Evolutionary conservation across 1,140 invertebrate species (phyloP), one percentile per base, ranked within the genome.

Genomic region (Sycophaga agraensis): DNA sequence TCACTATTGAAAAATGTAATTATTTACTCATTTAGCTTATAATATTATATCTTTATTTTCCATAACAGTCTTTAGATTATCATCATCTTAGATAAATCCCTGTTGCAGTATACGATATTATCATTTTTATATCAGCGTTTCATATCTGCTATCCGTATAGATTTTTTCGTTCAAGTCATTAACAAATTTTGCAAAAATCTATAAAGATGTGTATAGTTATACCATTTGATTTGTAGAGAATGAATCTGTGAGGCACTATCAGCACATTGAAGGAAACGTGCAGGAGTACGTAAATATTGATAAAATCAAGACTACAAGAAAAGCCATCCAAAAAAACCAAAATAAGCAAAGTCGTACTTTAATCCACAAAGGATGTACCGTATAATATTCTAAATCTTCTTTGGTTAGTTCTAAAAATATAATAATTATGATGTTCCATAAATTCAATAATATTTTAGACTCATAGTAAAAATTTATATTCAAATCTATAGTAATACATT

Each of bases 291-390:
- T 66, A 11, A 71, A 55, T 31, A 74, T 61, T 22, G 59, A 70
- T 31, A 69, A 21, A n/a, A 70, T 14, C 12, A 74, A 53, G 17
- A 70, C 68, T 6, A 66, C 21, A 37, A 70, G 35, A 11, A 76
- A 67, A 9, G 61, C 49, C 1, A 45, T 31, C 74, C 74, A 76
- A 28, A 76, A 69, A n/a, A 57, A 59, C 74, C 74, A 76, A 56
- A 76, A 76, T 35, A 76, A 53, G 57, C 59, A 68, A 6, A 76
- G 35, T 9, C 74, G 69, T 24, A 71, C 51, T 55, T 69, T 76
- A 35, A 74, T 76, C 66, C 70, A 73, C 0, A 57, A 8, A 1
- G 73, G 74, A 45, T 55, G 39, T 14, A 69, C 68, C 6, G 50
- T 51, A 8, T 69, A 65, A 40, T 74, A 71, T 19, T 57, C 61